Evolutionary conservation across 1,140 invertebrate species (phyloP).

Genomic region (Dufourea novaeangliae): DNA sequence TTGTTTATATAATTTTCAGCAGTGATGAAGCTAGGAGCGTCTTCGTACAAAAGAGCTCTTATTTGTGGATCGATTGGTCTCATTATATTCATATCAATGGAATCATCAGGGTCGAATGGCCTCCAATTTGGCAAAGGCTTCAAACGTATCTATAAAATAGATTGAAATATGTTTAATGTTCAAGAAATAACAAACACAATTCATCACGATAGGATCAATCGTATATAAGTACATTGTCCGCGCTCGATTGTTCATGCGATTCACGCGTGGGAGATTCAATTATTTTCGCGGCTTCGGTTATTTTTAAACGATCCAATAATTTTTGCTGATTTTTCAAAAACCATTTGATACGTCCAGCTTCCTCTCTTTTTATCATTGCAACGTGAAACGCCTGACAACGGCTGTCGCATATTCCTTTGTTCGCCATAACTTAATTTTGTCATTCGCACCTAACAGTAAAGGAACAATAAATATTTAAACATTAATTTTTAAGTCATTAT

Average conservation of each 20-base stretch:
- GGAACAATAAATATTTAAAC: conserved; percentile 1
- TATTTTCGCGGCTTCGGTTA: conserved; percentile 25
- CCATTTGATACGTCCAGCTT: conserved; percentile 66
- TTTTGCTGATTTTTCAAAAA: conserved; percentile 70
- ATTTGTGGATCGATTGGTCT: conserved; percentile 63
- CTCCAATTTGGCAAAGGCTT: conserved; percentile 60
- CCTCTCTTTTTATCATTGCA: conserved; percentile 63
- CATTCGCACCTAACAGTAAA: conserved; percentile 1
- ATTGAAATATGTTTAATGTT: not conserved
- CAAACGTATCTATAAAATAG: conserved; percentile 42
- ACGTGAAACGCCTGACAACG: conserved; percentile 66
- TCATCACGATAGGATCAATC: not conserved
- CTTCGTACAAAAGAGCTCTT: conserved; percentile 65
- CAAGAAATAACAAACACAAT: conserved; percentile 1
- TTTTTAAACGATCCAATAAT: conserved; percentile 65
- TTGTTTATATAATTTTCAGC: conserved; percentile 67
- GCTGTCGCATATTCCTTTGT: conserved; percentile 55
- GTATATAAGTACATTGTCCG: not conserved
- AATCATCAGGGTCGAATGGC: conserved; percentile 41
- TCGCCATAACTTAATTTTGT: conserved; percentile 34
- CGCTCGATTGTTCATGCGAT: conserved; percentile 31
- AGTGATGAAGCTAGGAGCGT: conserved; percentile 60
- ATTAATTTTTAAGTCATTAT: not conserved
- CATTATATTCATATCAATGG: conserved; percentile 61
- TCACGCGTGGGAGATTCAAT: not conserved